Evolutionary conservation across 2,113 vertebrate species (phyloP).

Genomic region (Dunckerocampus dactyliophorus): DNA sequence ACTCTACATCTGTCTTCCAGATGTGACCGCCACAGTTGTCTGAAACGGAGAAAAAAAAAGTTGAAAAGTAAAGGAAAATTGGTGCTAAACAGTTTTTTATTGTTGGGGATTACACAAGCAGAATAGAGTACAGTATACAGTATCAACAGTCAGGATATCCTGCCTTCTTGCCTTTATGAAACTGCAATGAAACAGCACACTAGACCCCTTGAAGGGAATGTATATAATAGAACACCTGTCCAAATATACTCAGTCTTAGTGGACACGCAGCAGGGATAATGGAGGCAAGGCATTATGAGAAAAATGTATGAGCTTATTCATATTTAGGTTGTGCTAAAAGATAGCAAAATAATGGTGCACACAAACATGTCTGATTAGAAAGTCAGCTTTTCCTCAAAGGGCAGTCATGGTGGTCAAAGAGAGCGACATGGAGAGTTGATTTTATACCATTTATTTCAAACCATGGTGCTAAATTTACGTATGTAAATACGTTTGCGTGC

Average conservation of each 20-base stretch:
- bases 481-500: no score
- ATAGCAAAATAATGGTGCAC: slow-evolving; percentile 12
- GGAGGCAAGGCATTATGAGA: slow-evolving; percentile 28
- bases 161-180: slow-evolving; percentile 29
- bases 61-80: slow-evolving; percentile 74
- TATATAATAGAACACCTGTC: slow-evolving; percentile 74
- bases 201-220: slow-evolving; percentile 44
- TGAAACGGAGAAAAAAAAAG: slow-evolving; percentile 51
- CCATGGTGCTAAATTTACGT: no score
- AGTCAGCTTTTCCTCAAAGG: background rate
- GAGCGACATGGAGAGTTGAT: no score
- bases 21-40: slow-evolving; percentile 75
- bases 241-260: slow-evolving; percentile 70
- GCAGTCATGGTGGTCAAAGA: background rate
- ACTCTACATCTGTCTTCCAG: slow-evolving; percentile 76
- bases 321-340: slow-evolving; percentile 11
- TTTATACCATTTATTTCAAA: no score
- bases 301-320: slow-evolving; percentile 28
- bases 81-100: slow-evolving; percentile 78
- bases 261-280: slow-evolving; percentile 46
- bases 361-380: slow-evolving; percentile 3
- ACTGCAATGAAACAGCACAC: slow-evolving; percentile 38
- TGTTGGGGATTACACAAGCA: slow-evolving; percentile 69
- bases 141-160: slow-evolving; percentile 25
- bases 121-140: slow-evolving; percentile 36